A percentile compares a stretch with the other conserved stretches of the same genome.
phyloP scores from a whole-genome alignment of 2,797 vertebrate genomes.

The Lycodopsis pacificus region DNA sequence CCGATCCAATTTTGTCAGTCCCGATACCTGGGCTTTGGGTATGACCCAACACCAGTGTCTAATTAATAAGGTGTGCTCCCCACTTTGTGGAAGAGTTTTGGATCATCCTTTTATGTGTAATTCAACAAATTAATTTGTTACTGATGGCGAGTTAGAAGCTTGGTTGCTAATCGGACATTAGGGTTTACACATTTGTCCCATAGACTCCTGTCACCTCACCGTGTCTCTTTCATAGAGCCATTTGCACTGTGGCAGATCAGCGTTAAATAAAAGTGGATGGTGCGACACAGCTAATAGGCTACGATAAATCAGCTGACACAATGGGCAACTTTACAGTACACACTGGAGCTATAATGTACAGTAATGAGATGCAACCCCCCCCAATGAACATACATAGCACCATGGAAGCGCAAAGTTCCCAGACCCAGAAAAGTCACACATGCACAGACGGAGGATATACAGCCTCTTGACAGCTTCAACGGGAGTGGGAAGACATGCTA shows the following conservation, averaged over 20 bases:
- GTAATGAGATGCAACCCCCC: neutral
- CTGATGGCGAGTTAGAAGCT: no score
- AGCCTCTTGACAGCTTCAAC: conserved; percentile 44
- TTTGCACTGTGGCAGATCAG: neutral
- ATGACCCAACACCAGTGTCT: no score
- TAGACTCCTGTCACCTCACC: no score
- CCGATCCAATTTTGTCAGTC: no score
- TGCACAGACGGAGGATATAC: conserved; percentile 36
- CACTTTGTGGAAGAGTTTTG: no score
- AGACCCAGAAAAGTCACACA: conserved; percentile 33
- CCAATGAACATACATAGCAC: neutral
- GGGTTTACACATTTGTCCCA: no score
- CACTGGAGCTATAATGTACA: neutral
- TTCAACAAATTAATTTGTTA: no score
- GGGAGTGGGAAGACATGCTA: conserved; percentile 23
- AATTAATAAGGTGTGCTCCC: no score
- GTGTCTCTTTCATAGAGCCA: neutral
- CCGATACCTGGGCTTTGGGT: no score
- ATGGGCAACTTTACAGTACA: neutral
- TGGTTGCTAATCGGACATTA: no score
- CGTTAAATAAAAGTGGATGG: neutral
- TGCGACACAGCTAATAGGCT: neutral
- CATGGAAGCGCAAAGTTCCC: neutral
- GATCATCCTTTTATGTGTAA: no score
- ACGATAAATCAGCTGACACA: neutral